Percentiles rank a stretch among this genome's conserved stretches.
Evolutionary conservation across 1,140 invertebrate species (phyloP).

Genomic region (Bradysia coprophila): DNA sequence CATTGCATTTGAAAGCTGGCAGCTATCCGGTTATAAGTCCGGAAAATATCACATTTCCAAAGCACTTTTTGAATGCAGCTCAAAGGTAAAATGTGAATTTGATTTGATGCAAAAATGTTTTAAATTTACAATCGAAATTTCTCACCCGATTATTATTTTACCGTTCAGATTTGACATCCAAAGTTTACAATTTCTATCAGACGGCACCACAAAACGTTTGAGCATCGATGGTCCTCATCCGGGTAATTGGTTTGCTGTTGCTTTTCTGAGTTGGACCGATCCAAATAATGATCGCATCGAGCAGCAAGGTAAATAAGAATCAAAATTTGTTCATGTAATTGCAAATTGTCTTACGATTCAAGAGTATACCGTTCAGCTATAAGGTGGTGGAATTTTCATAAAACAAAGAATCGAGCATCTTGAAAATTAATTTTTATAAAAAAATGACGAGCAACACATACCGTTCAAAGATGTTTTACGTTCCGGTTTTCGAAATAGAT

Average conservation of each 20-base stretch:
- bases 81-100: constrained; percentile 16
- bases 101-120: too few relatives aligned
- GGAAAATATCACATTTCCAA: constrained; percentile 48
- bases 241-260: constrained; percentile 61
- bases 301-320: constrained; percentile 40
- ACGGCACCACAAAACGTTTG: constrained; percentile 28
- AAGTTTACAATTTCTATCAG: constrained; percentile 26
- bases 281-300: constrained; percentile 45
- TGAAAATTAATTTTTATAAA: too few relatives aligned
- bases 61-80: constrained; percentile 34
- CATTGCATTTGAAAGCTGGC: constrained; percentile 47
- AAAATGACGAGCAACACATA: too few relatives aligned
- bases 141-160: neutral
- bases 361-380: too few relatives aligned
- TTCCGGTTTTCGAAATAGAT: too few relatives aligned
- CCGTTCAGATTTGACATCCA: constrained; percentile 12
- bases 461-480: too few relatives aligned
- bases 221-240: constrained; percentile 41
- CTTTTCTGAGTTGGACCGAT: constrained; percentile 53
- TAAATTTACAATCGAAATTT: neutral
- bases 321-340: too few relatives aligned
- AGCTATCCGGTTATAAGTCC: constrained; percentile 59
- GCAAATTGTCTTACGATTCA: too few relatives aligned
- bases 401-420: neutral
- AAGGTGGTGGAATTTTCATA: neutral